These are phyloP conservation scores for Didymodactylos carnosus DNA, from an alignment of 2,888 invertebrate species.

Conservation along the genomic window DNA sequence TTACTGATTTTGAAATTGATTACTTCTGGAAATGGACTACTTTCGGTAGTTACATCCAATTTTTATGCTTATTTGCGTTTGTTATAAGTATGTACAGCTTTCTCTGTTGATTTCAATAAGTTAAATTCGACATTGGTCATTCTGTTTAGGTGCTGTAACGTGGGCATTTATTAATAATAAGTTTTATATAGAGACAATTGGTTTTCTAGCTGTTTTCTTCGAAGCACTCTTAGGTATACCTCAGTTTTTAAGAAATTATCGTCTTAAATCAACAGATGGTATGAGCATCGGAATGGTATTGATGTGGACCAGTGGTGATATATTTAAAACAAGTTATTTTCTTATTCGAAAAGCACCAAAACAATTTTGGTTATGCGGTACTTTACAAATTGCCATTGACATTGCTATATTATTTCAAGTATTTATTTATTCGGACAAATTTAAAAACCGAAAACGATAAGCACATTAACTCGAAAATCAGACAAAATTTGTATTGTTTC, in stretches of 20 bases:
- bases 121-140: no score
- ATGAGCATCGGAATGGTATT: constrained; percentile 46
- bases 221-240: constrained; percentile 89
- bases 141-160: neutral
- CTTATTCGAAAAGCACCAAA: constrained; percentile 66
- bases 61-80: neutral
- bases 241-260: constrained; percentile 57
- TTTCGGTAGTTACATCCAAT: neutral
- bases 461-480: no score
- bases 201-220: constrained; percentile 80
- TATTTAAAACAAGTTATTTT: constrained; percentile 92
- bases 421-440: constrained; percentile 41
- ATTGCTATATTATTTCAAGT: constrained; percentile 44
- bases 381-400: constrained; percentile 52
- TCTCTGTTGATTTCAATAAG: neutral
- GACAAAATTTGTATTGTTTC: no score
- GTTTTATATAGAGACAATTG: neutral
- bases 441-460: neutral
- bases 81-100: neutral
- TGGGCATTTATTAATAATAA: neutral
- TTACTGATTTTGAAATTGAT: constrained; percentile 69
- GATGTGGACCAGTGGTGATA: constrained; percentile 89
- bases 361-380: constrained; percentile 86
- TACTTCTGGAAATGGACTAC: constrained; percentile 97
- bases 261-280: constrained; percentile 60